Evolutionary conservation across 2,888 invertebrate species (phyloP).

Genomic region (Celastrina argiolus): DNA sequence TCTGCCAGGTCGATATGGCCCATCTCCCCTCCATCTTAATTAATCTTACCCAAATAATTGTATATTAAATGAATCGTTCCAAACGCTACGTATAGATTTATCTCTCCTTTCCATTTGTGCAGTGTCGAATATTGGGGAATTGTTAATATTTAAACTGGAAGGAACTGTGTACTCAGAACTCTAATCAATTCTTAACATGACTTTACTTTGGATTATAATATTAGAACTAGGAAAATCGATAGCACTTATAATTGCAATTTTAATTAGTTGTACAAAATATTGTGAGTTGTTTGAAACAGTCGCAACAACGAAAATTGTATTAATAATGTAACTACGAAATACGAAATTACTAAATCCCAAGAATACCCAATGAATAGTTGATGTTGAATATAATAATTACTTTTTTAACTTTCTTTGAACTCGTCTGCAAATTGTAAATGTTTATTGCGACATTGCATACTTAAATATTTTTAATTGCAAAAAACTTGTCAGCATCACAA

Average conservation of each 20-base stretch:
- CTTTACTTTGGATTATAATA: too few relatives aligned
- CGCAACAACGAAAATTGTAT: too few relatives aligned
- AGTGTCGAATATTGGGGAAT: neutral
- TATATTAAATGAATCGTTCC: constrained; percentile 1
- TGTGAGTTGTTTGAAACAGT: too few relatives aligned
- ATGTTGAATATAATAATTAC: neutral
- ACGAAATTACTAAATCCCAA: too few relatives aligned
- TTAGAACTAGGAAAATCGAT: too few relatives aligned
- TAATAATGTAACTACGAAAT: too few relatives aligned
- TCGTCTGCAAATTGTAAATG: neutral
- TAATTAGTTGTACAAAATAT: too few relatives aligned
- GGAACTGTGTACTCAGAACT: neutral
- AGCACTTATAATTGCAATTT: too few relatives aligned
- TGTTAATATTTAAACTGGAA: neutral
- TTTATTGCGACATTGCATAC: neutral
- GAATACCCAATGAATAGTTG: too few relatives aligned
- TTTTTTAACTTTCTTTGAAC: neutral
- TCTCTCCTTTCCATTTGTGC: neutral
- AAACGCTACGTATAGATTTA: neutral
- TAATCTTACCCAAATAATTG: constrained; percentile 3
- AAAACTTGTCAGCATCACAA: constrained; percentile 13
- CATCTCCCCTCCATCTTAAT: constrained; percentile 4
- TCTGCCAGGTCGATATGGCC: neutral
- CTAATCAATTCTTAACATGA: neutral
- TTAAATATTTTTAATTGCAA: constrained; percentile 8